These are phyloP conservation scores for Synergus japonicus DNA, from an alignment of 2,888 invertebrate species.

Conservation along the genomic window DNA sequence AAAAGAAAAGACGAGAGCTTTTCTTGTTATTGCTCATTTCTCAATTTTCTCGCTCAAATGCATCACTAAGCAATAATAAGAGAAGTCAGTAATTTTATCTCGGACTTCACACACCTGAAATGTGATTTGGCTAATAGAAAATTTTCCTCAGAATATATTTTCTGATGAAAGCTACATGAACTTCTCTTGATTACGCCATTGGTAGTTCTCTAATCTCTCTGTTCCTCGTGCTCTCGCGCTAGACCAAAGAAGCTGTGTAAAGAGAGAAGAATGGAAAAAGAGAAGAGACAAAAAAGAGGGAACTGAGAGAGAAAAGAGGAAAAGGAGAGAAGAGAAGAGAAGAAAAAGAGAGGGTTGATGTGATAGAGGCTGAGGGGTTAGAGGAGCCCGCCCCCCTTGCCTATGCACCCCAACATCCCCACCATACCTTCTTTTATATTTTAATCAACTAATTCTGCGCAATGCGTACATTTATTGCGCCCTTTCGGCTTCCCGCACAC, in stretches of 20 bases:
- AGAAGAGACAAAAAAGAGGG: constrained; percentile 50
- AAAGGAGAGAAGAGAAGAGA: constrained; percentile 38
- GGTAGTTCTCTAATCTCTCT: constrained; percentile 52
- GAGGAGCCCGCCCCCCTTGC: constrained; percentile 42
- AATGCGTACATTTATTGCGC: constrained; percentile 42
- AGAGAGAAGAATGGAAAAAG: constrained; percentile 39
- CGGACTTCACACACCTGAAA: constrained; percentile 38
- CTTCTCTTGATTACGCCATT: constrained; percentile 2
- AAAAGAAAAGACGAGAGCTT: too few species aligned
- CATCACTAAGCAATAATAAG: constrained; percentile 46
- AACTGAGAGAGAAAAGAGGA: constrained; percentile 24
- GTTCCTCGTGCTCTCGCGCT: constrained; percentile 54
- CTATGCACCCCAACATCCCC: constrained; percentile 20
- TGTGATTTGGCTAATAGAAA: constrained; percentile 42
- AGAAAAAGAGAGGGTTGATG: constrained; percentile 31
- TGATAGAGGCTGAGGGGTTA: not conserved
- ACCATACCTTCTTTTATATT: constrained; percentile 74
- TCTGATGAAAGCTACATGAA: not conserved
- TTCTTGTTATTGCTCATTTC: too few species aligned
- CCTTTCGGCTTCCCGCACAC: constrained; percentile 53
- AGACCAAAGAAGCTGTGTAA: constrained; percentile 46
- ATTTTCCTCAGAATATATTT: not conserved
- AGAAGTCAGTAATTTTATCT: constrained; percentile 48
- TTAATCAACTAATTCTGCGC: constrained; percentile 66
- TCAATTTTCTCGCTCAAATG: too few species aligned